Evolutionary conservation across 2,888 invertebrate species (phyloP).

Genomic region (Lepidocyrtoides sp.): DNA sequence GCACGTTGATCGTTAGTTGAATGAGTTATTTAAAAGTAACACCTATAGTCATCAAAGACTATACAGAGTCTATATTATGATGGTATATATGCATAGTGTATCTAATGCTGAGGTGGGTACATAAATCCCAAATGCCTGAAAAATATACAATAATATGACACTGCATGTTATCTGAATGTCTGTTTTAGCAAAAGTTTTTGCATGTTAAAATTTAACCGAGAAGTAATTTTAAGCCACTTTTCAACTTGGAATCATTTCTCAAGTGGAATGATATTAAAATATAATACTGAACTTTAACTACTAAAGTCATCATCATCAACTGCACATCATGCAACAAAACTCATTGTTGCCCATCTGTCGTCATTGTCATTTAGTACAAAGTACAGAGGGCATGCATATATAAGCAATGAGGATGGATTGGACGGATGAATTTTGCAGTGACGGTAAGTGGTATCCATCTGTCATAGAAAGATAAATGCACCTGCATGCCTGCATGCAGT

Average conservation of each 20-base stretch:
- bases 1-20: background rate
- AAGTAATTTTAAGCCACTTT: constrained; percentile 26
- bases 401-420: background rate
- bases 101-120: too few relatives aligned
- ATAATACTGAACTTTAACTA: constrained; percentile 36
- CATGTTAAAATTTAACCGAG: constrained; percentile 38
- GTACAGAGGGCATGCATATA: background rate
- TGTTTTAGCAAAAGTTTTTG: constrained; percentile 4
- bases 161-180: background rate
- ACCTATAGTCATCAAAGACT: too few relatives aligned
- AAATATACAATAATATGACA: too few relatives aligned
- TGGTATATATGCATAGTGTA: too few relatives aligned
- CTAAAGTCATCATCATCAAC: constrained; percentile 1
- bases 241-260: constrained; percentile 17
- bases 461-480: background rate
- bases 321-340: constrained; percentile 10
- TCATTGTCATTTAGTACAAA: background rate
- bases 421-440: background rate
- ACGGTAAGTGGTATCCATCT: constrained; percentile 6
- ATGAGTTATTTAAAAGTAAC: too few relatives aligned
- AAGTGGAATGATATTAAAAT: background rate
- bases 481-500: constrained; percentile 17
- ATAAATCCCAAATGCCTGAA: too few relatives aligned
- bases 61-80: too few relatives aligned
- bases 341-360: constrained; percentile 55